A percentile compares a stretch with the other conserved stretches of the same genome.
These are phyloP conservation scores for Drosophila pruinosa DNA, from an alignment of 1,140 invertebrate species.

Conservation along the genomic window DNA sequence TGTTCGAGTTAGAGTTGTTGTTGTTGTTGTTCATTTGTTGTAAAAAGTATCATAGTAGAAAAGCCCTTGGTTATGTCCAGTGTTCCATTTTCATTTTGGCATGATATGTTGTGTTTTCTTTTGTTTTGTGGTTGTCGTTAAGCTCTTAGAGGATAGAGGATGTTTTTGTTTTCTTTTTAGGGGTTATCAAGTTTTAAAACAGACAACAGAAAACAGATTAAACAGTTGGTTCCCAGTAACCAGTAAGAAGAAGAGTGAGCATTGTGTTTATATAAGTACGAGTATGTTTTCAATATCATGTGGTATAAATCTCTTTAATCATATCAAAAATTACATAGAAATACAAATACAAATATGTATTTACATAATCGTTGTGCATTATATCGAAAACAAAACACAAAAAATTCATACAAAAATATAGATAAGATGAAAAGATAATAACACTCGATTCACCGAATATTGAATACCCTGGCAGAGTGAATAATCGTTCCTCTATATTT, in stretches of 20 bases:
- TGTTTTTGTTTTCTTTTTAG: neutral
- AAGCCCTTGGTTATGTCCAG: slow-evolving; percentile 52
- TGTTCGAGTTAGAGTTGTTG: slow-evolving; percentile 17
- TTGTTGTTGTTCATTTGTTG: slow-evolving; percentile 38
- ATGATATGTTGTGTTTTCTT: slow-evolving; percentile 23
- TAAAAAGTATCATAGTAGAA: slow-evolving; percentile 75
- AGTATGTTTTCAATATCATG: slow-evolving; percentile 14
- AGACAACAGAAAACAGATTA: slow-evolving; percentile 6
- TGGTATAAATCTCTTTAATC: slow-evolving; percentile 55
- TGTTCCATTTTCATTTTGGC: slow-evolving; percentile 30
- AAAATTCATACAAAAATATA: slow-evolving; percentile 62
- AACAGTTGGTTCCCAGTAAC: slow-evolving; percentile 48
- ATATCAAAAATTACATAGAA: slow-evolving; percentile 55
- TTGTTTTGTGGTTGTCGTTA: slow-evolving; percentile 46
- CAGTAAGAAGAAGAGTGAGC: slow-evolving; percentile 47
- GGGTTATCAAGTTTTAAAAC: slow-evolving; percentile 20
- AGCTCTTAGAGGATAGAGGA: slow-evolving; percentile 66
- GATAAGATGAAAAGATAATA: neutral
- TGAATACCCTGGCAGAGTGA: neutral
- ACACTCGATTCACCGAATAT: neutral
- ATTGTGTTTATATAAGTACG: slow-evolving; percentile 20
- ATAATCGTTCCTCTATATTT: neutral
- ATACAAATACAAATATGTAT: slow-evolving; percentile 57
- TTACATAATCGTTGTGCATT: slow-evolving; percentile 69
- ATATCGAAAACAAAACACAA: slow-evolving; percentile 32